These are phyloP conservation scores for Bombycilla garrulus DNA, from an alignment of 2,113 vertebrate species.

Conservation along the genomic window DNA sequence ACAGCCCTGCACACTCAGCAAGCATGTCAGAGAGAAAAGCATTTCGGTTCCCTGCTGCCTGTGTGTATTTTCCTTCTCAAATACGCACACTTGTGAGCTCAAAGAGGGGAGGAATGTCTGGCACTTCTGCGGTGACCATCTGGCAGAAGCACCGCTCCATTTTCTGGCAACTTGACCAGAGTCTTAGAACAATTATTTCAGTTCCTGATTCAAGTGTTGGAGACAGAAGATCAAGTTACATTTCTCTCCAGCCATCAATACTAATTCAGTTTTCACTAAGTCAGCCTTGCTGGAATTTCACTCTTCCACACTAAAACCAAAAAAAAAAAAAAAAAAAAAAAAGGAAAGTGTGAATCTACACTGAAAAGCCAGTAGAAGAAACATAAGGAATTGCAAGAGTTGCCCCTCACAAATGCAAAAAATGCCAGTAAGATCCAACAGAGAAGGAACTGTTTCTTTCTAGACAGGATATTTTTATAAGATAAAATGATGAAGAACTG, in stretches of 20 bases:
- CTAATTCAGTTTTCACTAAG: constrained; percentile 63
- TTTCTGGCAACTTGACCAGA: constrained; percentile 40
- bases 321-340: neutral
- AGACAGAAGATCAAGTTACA: constrained; percentile 53
- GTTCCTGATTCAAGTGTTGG: constrained; percentile 20
- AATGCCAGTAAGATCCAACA: neutral
- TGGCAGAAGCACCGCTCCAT: constrained; percentile 22
- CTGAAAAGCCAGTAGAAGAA: constrained; percentile 40
- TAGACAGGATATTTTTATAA: neutral
- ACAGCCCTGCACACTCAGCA: neutral
- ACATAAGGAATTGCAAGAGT: neutral
- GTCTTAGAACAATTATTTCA: constrained; percentile 61
- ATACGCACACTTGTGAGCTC: neutral
- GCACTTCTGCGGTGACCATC: constrained; percentile 47
- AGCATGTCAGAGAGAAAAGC: neutral
- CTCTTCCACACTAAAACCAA: constrained; percentile 8
- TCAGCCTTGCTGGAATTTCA: constrained; percentile 59
- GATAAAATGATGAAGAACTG: neutral
- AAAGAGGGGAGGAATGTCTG: constrained; percentile 40
- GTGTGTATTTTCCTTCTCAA: neutral
- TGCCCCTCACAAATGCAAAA: neutral
- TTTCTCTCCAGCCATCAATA: constrained; percentile 45
- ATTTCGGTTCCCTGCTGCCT: neutral
- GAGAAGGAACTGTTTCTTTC: neutral
- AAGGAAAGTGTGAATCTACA: constrained; percentile 7